phyloP scores from a whole-genome alignment of 2,888 invertebrate genomes.

The Drosophila barbarae region DNA sequence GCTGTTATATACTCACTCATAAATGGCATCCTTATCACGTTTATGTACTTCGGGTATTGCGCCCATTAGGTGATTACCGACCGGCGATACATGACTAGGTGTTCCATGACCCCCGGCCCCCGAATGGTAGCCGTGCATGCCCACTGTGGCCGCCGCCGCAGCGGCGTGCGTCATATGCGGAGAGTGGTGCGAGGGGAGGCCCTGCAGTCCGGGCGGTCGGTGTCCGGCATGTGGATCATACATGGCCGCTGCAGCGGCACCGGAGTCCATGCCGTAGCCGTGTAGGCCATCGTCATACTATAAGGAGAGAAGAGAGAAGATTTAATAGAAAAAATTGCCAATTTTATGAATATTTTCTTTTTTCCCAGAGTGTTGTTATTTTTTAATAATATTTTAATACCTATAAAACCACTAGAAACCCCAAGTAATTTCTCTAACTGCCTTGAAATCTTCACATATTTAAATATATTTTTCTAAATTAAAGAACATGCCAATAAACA shows the following conservation, averaged over 20 bases:
- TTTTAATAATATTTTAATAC: neutral
- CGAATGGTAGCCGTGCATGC: conserved; percentile 83
- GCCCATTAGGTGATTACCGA: conserved; percentile 92
- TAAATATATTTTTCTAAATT: conserved; percentile 41
- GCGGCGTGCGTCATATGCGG: conserved; percentile 89
- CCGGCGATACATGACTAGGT: conserved; percentile 90
- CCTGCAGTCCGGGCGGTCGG: conserved; percentile 82
- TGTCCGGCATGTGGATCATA: conserved; percentile 89
- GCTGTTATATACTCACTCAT: conserved; percentile 88
- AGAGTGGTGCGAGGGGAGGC: conserved; percentile 87
- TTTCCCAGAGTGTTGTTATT: conserved; percentile 25
- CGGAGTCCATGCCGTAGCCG: conserved; percentile 89
- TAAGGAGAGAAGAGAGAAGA: conserved; percentile 53
- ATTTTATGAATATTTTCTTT: neutral
- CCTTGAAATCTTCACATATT: conserved; percentile 14
- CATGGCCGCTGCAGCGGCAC: conserved; percentile 83
- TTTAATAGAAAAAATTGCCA: neutral
- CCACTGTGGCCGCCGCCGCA: conserved; percentile 82
- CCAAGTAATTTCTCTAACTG: neutral
- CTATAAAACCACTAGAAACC: too few species aligned
- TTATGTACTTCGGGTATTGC: conserved; percentile 95
- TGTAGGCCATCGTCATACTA: conserved; percentile 97
- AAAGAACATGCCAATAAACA: conserved; percentile 34
- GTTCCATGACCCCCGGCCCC: conserved; percentile 81
- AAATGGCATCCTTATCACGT: conserved; percentile 98